These are phyloP conservation scores for Schizopygopsis pylzovi DNA, from an alignment of 2,797 vertebrate genomes.

Conservation along the genomic window DNA sequence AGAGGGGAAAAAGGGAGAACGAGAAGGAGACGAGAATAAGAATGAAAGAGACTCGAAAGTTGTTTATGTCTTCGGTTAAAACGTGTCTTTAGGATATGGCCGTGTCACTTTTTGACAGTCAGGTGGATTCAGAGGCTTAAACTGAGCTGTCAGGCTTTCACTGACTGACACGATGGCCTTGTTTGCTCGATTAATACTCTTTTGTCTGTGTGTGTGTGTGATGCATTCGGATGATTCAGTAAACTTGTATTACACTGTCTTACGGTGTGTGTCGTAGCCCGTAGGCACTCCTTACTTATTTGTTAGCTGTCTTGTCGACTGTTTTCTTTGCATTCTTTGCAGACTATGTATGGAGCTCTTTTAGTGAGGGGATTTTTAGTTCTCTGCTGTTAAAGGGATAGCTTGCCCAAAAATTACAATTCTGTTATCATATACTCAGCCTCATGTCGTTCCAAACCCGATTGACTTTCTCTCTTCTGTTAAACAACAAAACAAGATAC, in stretches of 20 bases:
- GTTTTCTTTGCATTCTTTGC: constrained; percentile 31
- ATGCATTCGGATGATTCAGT: neutral
- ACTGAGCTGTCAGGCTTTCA: constrained; percentile 1
- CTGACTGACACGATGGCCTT: neutral
- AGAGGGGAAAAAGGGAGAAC: constrained; percentile 72
- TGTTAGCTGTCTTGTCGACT: neutral
- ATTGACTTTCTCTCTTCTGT: neutral
- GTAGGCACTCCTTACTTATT: constrained; percentile 5
- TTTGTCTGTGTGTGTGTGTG: constrained; percentile 11
- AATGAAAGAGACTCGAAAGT: constrained; percentile 72
- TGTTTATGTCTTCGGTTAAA: constrained; percentile 85
- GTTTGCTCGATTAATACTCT: constrained; percentile 14
- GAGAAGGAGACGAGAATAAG: constrained; percentile 59
- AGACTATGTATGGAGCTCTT: constrained; percentile 62
- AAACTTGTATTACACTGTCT: constrained; percentile 1
- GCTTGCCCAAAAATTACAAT: neutral
- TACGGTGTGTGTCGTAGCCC: neutral
- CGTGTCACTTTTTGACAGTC: constrained; percentile 9
- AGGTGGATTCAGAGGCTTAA: constrained; percentile 25
- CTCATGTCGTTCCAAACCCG: neutral
- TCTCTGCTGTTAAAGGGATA: neutral
- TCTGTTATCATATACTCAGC: neutral
- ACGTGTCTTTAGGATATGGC: neutral
- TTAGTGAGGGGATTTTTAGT: neutral
- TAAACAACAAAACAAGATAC: neutral